These are phyloP conservation scores for Drosophila melanosoma DNA, from an alignment of 2,888 invertebrate species.

Conservation along the genomic window DNA sequence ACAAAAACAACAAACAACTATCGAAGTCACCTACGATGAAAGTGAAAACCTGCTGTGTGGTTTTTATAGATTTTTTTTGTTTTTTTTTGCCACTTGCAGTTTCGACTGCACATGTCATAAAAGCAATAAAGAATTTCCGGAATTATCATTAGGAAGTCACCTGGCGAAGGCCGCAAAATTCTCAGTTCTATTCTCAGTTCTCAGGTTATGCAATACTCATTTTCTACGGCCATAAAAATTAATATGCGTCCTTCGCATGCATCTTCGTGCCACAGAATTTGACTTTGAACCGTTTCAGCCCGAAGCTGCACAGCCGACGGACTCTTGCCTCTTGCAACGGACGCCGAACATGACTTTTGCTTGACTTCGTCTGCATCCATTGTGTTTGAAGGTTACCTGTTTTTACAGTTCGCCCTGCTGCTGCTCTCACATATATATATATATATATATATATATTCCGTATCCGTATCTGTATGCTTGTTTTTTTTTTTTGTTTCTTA, in stretches of 20 bases:
- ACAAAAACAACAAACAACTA: conserved; percentile 59
- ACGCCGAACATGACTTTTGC: conserved; percentile 70
- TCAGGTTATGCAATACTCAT: conserved; percentile 78
- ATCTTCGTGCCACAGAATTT: conserved; percentile 43
- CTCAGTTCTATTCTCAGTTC: conserved; percentile 7
- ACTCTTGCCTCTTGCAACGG: not conserved
- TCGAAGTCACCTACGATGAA: conserved; percentile 32
- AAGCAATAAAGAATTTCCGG: conserved; percentile 53
- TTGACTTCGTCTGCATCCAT: conserved; percentile 53
- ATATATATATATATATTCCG: conserved; percentile 5
- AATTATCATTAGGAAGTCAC: conserved; percentile 72
- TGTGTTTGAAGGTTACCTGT: conserved; percentile 75
- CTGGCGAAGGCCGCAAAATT: conserved; percentile 54
- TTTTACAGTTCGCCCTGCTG: conserved; percentile 67
- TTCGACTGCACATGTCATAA: conserved; percentile 63
- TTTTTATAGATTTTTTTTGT: conserved; percentile 45
- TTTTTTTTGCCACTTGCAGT: conserved; percentile 65
- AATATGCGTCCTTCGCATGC: conserved; percentile 82
- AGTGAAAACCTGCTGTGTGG: conserved; percentile 72
- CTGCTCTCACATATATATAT: conserved; percentile 21
- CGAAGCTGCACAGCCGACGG: conserved; percentile 15
- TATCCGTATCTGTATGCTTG: conserved; percentile 4
- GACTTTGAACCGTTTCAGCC: conserved; percentile 53
- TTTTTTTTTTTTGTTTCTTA: conserved; percentile 27
- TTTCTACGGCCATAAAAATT: conserved; percentile 82